Base-by-base conservation (phyloP, 2,113 vertebrate genomes). In the Xiphophorus hellerii region DNA sequence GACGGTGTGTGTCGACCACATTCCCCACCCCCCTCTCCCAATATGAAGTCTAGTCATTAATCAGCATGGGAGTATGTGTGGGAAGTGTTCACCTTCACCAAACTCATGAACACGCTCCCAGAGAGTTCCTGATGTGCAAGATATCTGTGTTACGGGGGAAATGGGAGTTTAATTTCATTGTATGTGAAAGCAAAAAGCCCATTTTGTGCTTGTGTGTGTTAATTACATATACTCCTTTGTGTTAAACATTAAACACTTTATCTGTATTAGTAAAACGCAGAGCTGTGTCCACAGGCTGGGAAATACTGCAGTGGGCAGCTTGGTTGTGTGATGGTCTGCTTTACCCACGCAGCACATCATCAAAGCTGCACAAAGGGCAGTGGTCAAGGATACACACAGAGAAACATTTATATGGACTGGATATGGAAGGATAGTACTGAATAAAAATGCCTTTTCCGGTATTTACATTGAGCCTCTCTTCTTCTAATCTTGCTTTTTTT, bases 51-150 rank as follows among this genome's bases (percentile, higher is more conserved):
- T 84, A 84, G 90, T 90, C 83, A 87, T 91, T 92, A 93, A 94
- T 92, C 92, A 90, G 85, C 71, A 71, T 69, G 88, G 80, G 90
- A 86, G 80, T 68, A 86, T 92, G 88, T 72, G 91, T 93, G 87
- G 93, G 92, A 93, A 76, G 84, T 91, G 83, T 89, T 93, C 88
- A 91, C 84, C 87, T 87, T 89, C 86, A 88, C 80, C 82, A 74
- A 82, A 84, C 84, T 91, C 80, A 92, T 89, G 85, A 88, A 85
- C 80, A 84, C 78, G 87, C 62, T 84, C 77, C 69, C 82, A 76
- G 37, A 69, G 84, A 79, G 67, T 84, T 66, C 20, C 28, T 71
- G 25, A 65, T 74, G 81, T 76, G 62, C 65, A 37, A 30, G 25
- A 66, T 58, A 10, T 62, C 39, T 81, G 15, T 82, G 30, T 81